Conservation (phyloP, 2,797 vertebrate species). For the Brachymystax lenok region DNA sequence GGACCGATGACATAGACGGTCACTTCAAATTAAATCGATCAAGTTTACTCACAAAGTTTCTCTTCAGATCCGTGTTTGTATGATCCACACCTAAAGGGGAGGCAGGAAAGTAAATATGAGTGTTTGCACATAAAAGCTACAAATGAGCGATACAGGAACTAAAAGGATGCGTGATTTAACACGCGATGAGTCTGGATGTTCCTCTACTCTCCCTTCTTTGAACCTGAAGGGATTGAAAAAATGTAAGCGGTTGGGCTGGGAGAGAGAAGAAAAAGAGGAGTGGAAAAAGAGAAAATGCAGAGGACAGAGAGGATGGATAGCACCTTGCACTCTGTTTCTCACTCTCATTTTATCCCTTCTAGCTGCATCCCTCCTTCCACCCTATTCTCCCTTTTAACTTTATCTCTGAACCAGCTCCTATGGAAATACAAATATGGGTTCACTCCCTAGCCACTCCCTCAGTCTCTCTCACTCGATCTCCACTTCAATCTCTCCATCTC, state of each 20-base stretch:
- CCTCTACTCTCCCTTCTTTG: not conserved
- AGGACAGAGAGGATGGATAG: slow-evolving; percentile 36
- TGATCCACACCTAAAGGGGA: slow-evolving; percentile 63
- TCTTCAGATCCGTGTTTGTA: slow-evolving; percentile 63
- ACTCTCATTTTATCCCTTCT: slow-evolving; percentile 34
- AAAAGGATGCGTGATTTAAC: not conserved
- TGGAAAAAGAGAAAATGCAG: slow-evolving; percentile 37
- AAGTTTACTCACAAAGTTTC: slow-evolving; percentile 68
- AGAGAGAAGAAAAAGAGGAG: not conserved
- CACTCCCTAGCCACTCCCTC: not conserved
- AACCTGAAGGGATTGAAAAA: not conserved
- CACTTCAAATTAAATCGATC: not conserved
- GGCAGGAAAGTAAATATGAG: slow-evolving; percentile 6
- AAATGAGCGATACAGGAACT: not conserved
- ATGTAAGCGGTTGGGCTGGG: not conserved
- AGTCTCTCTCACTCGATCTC: slow-evolving; percentile 16
- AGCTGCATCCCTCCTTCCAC: not conserved
- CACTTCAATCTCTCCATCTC: not conserved
- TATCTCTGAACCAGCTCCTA: no score
- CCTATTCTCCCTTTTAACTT: not conserved
- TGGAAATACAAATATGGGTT: no score
- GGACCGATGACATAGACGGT: not conserved
- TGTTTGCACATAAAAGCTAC: not conserved
- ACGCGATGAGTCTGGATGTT: no score
- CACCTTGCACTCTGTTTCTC: slow-evolving; percentile 27